A percentile compares a stretch with the other conserved stretches of the same genome.
Conservation (phyloP, 1,140 invertebrate species). For the Drosophila melanogaster region Release_6_plus_ISO1_MT NT_033777.3:28812501-28813000, state of each 20-base stretch:
- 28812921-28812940: conserved; percentile 80
- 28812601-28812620: conserved; percentile 60
- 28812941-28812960: conserved; percentile 58
- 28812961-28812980: conserved; percentile 65
- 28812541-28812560: conserved; percentile 63
- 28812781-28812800: conserved; percentile 1
- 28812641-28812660: neutral
- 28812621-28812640: conserved; percentile 84
- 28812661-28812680: neutral
- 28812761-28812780: conserved; percentile 1
- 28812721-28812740: conserved; percentile 33
- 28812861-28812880: conserved; percentile 59
- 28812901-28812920: conserved; percentile 64
- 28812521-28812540: conserved; percentile 60
- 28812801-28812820: conserved; percentile 46
- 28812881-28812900: conserved; percentile 83
- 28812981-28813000: conserved; percentile 79
- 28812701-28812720: conserved; percentile 68
- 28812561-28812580: conserved; percentile 83
- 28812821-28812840: conserved; percentile 50
- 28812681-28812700: conserved; percentile 16
- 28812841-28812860: conserved; percentile 67
- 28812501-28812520: neutral
- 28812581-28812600: conserved; percentile 68
- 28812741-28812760: conserved; percentile 39